Evolutionary conservation across 2,797 vertebrate genomes (phyloP).

Genomic region (Propithecus deckenii): DNA sequence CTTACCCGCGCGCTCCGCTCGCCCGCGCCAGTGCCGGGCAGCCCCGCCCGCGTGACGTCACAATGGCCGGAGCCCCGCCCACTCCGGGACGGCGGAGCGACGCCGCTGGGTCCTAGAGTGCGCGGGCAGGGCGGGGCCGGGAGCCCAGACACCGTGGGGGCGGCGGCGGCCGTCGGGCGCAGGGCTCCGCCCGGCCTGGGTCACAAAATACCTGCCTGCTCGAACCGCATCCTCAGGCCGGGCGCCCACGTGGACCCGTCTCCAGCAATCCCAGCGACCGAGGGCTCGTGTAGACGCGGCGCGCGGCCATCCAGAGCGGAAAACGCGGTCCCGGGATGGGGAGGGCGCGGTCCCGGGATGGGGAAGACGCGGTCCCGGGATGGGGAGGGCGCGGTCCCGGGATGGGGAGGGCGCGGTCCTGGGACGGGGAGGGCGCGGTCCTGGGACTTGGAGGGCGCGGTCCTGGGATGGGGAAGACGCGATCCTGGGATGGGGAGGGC

Average conservation of each 20-base stretch:
- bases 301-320: not conserved
- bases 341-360: not conserved
- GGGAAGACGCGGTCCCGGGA: too few species aligned
- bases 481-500: not conserved
- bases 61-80: not conserved
- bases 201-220: not conserved
- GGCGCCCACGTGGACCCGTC: not conserved
- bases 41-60: conserved; percentile 19
- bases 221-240: not conserved
- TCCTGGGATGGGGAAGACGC: not conserved
- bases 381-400: too few species aligned
- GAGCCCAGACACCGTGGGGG: accelerated
- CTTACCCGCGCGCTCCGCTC: not conserved
- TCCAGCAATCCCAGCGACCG: not conserved
- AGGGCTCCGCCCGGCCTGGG: accelerated
- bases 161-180: not conserved
- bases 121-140: accelerated
- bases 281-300: not conserved
- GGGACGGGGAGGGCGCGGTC: not conserved
- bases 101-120: conserved; percentile 53
- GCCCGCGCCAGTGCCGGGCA: not conserved
- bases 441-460: too few species aligned
- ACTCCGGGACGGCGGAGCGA: too few species aligned
- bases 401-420: not conserved
- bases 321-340: not conserved